Conservation (phyloP, 1,140 invertebrate species). For the Drosophila athabasca region DNA sequence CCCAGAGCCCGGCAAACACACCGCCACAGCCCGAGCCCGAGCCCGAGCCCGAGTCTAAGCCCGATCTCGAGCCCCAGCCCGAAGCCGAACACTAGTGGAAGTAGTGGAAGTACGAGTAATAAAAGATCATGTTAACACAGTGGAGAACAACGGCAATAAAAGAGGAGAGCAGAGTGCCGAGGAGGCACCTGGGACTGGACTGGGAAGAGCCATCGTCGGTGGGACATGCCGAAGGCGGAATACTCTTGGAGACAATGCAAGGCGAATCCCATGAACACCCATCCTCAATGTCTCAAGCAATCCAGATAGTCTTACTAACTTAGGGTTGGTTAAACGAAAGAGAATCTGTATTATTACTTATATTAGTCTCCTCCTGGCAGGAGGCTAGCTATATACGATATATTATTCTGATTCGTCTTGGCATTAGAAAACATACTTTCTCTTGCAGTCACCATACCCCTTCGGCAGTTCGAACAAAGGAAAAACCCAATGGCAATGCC, state of each 20-base stretch:
- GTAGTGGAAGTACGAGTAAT: slow-evolving; percentile 66
- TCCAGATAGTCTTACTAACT: neutral
- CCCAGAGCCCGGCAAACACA: slow-evolving; percentile 6
- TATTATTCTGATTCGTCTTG: no score
- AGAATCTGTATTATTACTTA: no score
- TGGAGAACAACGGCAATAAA: slow-evolving; percentile 47
- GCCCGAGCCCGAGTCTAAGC: neutral
- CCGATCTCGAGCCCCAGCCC: slow-evolving; percentile 8
- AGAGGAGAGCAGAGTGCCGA: slow-evolving; percentile 20
- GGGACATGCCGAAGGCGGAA: no score
- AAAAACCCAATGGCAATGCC: slow-evolving; percentile 57
- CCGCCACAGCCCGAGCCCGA: slow-evolving; percentile 4
- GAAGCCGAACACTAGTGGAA: slow-evolving; percentile 13
- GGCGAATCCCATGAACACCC: no score
- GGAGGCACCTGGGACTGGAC: slow-evolving; percentile 2
- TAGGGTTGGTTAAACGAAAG: no score
- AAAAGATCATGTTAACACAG: slow-evolving; percentile 81
- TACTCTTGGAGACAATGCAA: no score
- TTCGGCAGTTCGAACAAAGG: neutral
- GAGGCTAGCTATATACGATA: no score
- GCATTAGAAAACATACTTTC: neutral
- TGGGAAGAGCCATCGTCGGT: slow-evolving; percentile 7
- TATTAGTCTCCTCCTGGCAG: no score
- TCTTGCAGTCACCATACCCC: neutral
- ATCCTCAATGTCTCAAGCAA: no score